These are phyloP conservation scores for Novumbra hubbsi DNA, from an alignment of 2,797 vertebrate genomes.

Conservation along the genomic window DNA sequence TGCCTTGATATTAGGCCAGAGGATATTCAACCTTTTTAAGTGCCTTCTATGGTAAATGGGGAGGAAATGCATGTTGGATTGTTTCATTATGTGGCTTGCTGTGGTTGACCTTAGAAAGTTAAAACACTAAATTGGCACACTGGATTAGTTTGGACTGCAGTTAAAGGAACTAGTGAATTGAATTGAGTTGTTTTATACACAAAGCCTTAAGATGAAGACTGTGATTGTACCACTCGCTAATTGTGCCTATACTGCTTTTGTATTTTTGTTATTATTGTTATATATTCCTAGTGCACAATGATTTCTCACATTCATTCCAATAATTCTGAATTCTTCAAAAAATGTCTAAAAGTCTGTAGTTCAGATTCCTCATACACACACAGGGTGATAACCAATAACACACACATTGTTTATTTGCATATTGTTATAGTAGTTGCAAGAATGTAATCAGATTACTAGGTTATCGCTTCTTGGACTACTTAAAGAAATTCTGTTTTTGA, in stretches of 20 bases:
- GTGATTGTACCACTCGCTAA: neutral
- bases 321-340: neutral
- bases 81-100: conserved; percentile 12
- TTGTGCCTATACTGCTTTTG: conserved; percentile 5
- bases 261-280: conserved; percentile 15
- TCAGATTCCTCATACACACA: neutral
- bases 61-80: conserved; percentile 2
- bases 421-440: neutral
- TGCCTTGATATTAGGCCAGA: neutral
- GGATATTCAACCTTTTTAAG: neutral
- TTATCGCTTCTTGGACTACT: no score
- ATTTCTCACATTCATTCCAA: conserved; percentile 1
- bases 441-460: no score
- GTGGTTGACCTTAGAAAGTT: conserved; percentile 15
- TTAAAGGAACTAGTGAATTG: conserved; percentile 9
- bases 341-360: neutral
- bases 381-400: no score
- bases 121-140: conserved; percentile 32
- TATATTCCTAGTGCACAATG: conserved; percentile 5
- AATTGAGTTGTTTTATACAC: conserved; percentile 2
- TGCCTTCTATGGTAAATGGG: conserved; percentile 12
- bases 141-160: conserved; percentile 30
- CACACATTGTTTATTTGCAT: neutral
- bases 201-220: conserved; percentile 17
- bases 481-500: no score